Conservation (phyloP, 2,113 vertebrate genomes). For the Triplophysa tibetana region DNA sequence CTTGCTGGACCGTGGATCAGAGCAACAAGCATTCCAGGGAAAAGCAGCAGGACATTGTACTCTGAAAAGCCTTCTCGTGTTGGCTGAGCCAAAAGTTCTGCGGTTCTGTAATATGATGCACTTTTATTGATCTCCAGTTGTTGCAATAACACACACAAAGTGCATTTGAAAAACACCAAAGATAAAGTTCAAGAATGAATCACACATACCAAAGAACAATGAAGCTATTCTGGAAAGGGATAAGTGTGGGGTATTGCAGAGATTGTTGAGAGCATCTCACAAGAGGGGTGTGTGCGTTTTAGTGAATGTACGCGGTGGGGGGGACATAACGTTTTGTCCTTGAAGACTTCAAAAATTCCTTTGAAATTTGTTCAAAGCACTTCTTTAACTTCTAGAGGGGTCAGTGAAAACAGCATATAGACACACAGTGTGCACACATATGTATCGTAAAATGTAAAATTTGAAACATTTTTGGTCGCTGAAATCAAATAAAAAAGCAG, state of each 20-base stretch:
- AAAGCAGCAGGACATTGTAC: constrained; percentile 1
- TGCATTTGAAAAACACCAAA: background rate
- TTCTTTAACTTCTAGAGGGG: too few species aligned
- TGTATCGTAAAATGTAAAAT: too few species aligned
- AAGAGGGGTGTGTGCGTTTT: background rate
- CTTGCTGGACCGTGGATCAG: constrained; percentile 22
- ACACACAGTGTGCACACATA: too few species aligned
- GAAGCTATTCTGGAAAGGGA: constrained; percentile 11
- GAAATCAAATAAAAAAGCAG: too few species aligned
- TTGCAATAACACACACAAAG: background rate
- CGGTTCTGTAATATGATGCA: constrained; percentile 7
- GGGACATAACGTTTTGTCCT: too few species aligned
- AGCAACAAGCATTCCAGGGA: constrained; percentile 11
- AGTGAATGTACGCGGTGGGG: too few species aligned
- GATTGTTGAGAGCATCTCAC: too few species aligned
- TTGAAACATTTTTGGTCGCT: too few species aligned
- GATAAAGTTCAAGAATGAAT: constrained; percentile 5
- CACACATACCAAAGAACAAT: background rate
- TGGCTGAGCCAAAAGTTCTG: constrained; percentile 14
- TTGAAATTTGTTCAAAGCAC: too few species aligned
- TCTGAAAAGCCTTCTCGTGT: constrained; percentile 38
- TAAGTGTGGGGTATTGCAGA: background rate
- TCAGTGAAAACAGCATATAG: too few species aligned
- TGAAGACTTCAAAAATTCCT: too few species aligned
- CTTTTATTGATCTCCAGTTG: constrained; percentile 20